Base-by-base conservation (phyloP, 2,888 invertebrate species). In the Dryomyza anilis region DNA sequence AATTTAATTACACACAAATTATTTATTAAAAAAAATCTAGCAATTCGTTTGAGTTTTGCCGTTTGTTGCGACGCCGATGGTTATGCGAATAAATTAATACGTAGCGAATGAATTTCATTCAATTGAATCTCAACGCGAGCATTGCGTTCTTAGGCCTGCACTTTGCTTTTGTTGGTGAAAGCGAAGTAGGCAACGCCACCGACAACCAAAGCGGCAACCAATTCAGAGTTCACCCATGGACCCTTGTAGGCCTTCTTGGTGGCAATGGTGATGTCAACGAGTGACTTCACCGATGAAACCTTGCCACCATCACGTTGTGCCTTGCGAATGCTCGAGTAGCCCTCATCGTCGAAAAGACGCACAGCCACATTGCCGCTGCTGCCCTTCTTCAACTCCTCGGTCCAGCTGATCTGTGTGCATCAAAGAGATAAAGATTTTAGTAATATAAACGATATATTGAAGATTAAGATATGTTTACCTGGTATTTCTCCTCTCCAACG, bases 181-280 rank as follows among this genome's bases (percentile, higher is more conserved):
- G 97, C 97, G 65, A 93, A 87, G 83, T 96, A 96, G 52, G 93
- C 94, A 10, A 96, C 89, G 16, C 92, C 81, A 67, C 91, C 86
- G 2, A 94, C 91, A 1, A 93, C 83, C 14, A 89, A 85, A 5
- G 93, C 91, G 8, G 96, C 97, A 57, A 97, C 85, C 43, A 95
- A 88, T 85, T 97, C 96, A 0, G 95, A 95, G 83, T 95, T 95
- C 61, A 97, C 88, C 91, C 93, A 93, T 3, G 95, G 95, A 1
- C 97, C 97, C 68, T 89, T 91, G 85, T 94, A 96, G 57, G 95
- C 91, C 78, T 92, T 90, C 61, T 90, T 87, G 75, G 93, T 91
- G 72, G 89, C 87, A 8, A 94, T 84, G 14, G 86, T 84, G 62
- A 94, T 86, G 57, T 88, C 88, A 68, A 89, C 87, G 21, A 93